Conservation (phyloP, 2,113 vertebrate genomes). For the Crocuta crocuta region DNA sequence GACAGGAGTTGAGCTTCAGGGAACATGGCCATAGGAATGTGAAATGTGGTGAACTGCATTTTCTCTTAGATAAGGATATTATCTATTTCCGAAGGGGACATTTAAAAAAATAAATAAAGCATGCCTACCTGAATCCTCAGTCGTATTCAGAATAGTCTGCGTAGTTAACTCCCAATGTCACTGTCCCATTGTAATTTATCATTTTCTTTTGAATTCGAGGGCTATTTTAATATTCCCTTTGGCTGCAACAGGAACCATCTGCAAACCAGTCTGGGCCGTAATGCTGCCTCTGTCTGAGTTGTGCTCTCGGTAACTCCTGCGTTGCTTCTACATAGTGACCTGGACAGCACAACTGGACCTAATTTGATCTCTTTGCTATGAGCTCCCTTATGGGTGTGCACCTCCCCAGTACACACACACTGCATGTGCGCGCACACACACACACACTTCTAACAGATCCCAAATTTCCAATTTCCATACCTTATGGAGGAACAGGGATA, state of each 20-base stretch:
- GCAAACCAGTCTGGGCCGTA: constrained; percentile 18
- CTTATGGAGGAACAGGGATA: not conserved
- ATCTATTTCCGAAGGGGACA: not conserved
- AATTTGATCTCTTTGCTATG: not conserved
- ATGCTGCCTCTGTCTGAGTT: constrained; percentile 62
- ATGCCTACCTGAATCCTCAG: constrained; percentile 21
- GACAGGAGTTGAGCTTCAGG: not conserved
- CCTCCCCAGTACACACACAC: not conserved
- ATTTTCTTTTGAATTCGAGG: constrained; percentile 75
- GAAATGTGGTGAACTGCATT: not conserved
- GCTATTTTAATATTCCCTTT: constrained; percentile 76
- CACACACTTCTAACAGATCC: not conserved
- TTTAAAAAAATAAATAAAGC: not conserved
- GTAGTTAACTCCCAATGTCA: not conserved
- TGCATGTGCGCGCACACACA: too few species aligned
- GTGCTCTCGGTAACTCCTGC: constrained; percentile 58
- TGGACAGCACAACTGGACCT: not conserved
- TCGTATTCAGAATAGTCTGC: not conserved
- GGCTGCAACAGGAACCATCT: constrained; percentile 75
- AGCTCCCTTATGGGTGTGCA: not conserved
- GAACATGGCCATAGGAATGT: not conserved
- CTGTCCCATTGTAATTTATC: constrained; percentile 28
- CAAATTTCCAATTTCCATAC: not conserved
- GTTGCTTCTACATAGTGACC: not conserved
- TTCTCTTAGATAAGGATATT: not conserved